These are phyloP conservation scores for Argyresthia goedartella DNA, from an alignment of 2,888 invertebrate species.

Conservation along the genomic window DNA sequence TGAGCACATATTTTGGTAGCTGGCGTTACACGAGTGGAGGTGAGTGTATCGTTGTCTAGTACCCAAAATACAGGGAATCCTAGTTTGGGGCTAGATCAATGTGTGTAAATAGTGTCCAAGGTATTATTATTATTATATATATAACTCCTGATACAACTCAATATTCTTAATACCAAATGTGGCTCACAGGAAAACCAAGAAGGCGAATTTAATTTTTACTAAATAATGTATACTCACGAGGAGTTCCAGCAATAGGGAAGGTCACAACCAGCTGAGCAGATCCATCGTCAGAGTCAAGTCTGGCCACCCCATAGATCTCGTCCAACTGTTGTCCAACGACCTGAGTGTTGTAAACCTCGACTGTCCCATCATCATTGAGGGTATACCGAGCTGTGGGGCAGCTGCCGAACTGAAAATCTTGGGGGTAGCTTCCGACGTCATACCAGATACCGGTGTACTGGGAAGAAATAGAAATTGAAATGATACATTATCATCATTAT, in stretches of 20 bases:
- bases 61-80: too few species aligned
- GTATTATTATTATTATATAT: too few species aligned
- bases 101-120: too few species aligned
- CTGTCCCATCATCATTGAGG: conserved; percentile 13
- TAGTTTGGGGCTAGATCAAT: too few species aligned
- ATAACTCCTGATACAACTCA: too few species aligned
- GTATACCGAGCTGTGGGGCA: conserved; percentile 24
- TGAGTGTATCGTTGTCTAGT: too few species aligned
- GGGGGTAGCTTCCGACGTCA: conserved; percentile 23
- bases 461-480: conserved; percentile 4
- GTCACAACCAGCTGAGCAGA: conserved; percentile 50
- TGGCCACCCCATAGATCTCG: conserved; percentile 32
- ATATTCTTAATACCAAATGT: too few species aligned
- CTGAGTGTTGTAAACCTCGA: conserved; percentile 17
- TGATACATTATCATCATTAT: too few species aligned
- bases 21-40: too few species aligned
- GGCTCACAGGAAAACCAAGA: too few species aligned
- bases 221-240: conserved; percentile 20
- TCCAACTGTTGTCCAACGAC: conserved; percentile 15
- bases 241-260: conserved; percentile 30
- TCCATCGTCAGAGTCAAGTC: conserved; percentile 30
- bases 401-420: conserved; percentile 24
- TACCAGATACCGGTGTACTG: conserved; percentile 31
- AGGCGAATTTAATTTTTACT: too few species aligned
- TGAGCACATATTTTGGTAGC: too few species aligned